Evolutionary conservation across 2,113 vertebrate genomes (phyloP).

Genomic region (Vombatus ursinus): DNA sequence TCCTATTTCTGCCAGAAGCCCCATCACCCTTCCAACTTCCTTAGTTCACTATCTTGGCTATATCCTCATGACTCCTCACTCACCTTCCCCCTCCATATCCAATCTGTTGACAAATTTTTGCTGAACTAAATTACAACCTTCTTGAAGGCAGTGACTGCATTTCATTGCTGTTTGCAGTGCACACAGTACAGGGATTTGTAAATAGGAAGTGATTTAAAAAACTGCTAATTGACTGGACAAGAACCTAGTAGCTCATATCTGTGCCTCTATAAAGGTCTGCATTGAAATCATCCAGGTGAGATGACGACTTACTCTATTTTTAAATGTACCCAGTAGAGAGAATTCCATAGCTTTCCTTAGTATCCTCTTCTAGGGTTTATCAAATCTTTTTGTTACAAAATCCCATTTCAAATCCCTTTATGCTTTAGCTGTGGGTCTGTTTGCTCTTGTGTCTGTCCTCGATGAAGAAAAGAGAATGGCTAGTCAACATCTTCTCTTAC

Average conservation of each 20-base stretch:
- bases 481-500: constrained; percentile 7
- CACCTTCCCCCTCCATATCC: not conserved
- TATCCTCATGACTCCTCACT: not conserved
- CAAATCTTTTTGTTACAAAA: constrained; percentile 32
- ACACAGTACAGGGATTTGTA: not conserved
- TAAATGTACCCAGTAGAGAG: constrained; percentile 2
- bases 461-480: constrained; percentile 22
- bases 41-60: not conserved
- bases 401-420: constrained; percentile 31
- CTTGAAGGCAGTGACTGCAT: not conserved
- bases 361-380: not conserved
- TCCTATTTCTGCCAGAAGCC: not conserved
- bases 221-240: not conserved
- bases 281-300: constrained; percentile 14
- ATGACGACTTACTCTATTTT: not conserved
- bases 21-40: not conserved
- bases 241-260: not conserved
- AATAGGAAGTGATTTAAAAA: constrained; percentile 11
- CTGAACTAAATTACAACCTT: not conserved
- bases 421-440: not conserved
- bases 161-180: constrained; percentile 36
- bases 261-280: not conserved
- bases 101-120: not conserved
- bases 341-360: constrained; percentile 28
- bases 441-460: constrained; percentile 21